Evolutionary conservation across 2,888 invertebrate genomes (phyloP).

Genomic region (Eupithecia centaureata): DNA sequence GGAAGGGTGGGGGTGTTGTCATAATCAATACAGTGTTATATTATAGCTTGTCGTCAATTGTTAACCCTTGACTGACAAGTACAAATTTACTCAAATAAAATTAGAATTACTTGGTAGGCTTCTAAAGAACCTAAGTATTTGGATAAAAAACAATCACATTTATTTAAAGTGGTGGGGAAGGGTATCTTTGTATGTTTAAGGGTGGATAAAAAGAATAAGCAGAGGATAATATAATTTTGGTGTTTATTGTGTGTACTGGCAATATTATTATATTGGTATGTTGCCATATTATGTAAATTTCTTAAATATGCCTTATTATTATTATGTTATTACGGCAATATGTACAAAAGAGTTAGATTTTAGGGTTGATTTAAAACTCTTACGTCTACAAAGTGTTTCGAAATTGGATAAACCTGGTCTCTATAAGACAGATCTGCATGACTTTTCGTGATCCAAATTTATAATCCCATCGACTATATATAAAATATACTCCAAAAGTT

Average conservation of each 20-base stretch:
- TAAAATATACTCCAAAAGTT: not conserved
- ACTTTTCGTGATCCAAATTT: not conserved
- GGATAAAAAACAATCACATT: too few relatives aligned
- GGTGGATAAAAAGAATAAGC: not conserved
- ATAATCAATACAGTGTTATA: too few relatives aligned
- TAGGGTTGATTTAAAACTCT: not conserved
- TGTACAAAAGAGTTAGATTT: slow-evolving; percentile 20
- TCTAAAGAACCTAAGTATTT: too few relatives aligned
- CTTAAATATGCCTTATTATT: slow-evolving; percentile 32
- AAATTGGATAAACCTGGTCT: too few relatives aligned
- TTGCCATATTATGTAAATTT: slow-evolving; percentile 38
- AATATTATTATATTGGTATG: slow-evolving; percentile 34
- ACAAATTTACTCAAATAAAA: too few relatives aligned
- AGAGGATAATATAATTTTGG: slow-evolving; percentile 11
- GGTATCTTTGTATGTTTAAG: too few relatives aligned
- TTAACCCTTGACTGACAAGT: too few relatives aligned
- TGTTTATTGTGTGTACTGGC: slow-evolving; percentile 28
- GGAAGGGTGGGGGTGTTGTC: too few relatives aligned
- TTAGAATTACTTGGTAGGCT: too few relatives aligned
- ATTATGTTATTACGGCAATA: slow-evolving; percentile 19
- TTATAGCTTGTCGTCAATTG: too few relatives aligned
- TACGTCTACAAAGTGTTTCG: not conserved
- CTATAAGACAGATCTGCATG: not conserved
- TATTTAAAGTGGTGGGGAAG: not conserved
- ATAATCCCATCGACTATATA: too few relatives aligned